A percentile compares a stretch with the other conserved stretches of the same genome.
phyloP scores from a whole-genome alignment of 2,888 invertebrate species.

The Frankliniella fusca region DNA sequence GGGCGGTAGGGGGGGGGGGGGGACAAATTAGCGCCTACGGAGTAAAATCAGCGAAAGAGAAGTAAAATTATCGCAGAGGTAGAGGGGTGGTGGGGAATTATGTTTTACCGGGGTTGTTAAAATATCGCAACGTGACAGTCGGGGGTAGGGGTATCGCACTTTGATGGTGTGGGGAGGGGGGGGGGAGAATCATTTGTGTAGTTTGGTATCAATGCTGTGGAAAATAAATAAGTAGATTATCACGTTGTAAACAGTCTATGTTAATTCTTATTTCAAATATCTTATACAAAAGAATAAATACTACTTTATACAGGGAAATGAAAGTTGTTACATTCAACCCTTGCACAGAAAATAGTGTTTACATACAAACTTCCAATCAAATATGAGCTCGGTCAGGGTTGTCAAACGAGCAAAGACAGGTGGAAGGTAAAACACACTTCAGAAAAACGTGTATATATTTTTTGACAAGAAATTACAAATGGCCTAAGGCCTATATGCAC shows the following conservation, averaged over 20 bases:
- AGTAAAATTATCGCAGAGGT: too few species aligned
- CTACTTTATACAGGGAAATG: constrained; percentile 29
- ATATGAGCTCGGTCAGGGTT: constrained; percentile 16
- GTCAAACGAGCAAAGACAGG: constrained; percentile 18
- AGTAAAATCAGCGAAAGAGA: too few species aligned
- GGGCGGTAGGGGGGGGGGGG: too few species aligned
- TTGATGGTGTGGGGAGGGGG: too few species aligned
- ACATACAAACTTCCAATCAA: constrained; percentile 17
- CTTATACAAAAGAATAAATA: constrained; percentile 30
- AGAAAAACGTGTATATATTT: constrained; percentile 41
- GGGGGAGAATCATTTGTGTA: too few species aligned
- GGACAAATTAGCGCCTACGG: too few species aligned
- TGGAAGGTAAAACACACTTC: constrained; percentile 37
- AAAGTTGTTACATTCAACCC: constrained; percentile 25
- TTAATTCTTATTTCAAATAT: constrained; percentile 27
- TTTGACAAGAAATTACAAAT: constrained; percentile 39
- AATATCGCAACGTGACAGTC: too few species aligned
- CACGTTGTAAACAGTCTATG: constrained; percentile 15
- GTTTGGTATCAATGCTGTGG: too few species aligned
- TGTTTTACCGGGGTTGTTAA: too few species aligned
- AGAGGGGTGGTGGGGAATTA: too few species aligned
- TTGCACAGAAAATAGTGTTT: constrained; percentile 26
- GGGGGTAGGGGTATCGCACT: too few species aligned
- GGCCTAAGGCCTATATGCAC: constrained; percentile 17
- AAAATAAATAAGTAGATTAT: neutral